A percentile compares a stretch with the other conserved stretches of the same genome.
These are phyloP conservation scores for Hermaeophaga mercurialis DNA, from an alignment of 2,888 invertebrate genomes.

Conservation along the genomic window DNA sequence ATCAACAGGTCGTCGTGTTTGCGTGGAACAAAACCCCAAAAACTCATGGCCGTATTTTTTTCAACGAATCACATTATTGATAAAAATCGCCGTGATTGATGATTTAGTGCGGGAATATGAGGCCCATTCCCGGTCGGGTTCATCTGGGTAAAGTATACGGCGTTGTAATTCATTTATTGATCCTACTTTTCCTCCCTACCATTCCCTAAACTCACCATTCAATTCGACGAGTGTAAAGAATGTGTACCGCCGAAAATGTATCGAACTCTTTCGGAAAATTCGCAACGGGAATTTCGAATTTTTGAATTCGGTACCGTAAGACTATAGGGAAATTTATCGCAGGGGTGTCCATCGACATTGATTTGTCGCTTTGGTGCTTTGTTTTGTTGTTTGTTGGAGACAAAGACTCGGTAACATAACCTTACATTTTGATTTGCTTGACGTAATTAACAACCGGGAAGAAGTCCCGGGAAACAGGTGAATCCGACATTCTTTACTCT, in stretches of 20 bases:
- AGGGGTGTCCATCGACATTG: not conserved
- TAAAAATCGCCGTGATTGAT: not conserved
- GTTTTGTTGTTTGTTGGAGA: not conserved
- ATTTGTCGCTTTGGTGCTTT: not conserved
- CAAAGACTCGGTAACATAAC: constrained; percentile 28
- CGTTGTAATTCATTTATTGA: constrained; percentile 59
- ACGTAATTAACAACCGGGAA: too few relatives aligned
- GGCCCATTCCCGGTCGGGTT: constrained; percentile 30
- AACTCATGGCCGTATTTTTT: too few relatives aligned
- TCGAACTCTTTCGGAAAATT: constrained; percentile 9
- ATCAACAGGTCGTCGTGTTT: too few relatives aligned
- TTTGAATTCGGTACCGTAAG: too few relatives aligned
- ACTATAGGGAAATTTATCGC: too few relatives aligned
- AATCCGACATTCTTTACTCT: too few relatives aligned
- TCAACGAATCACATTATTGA: too few relatives aligned
- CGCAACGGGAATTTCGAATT: too few relatives aligned
- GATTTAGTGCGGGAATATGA: constrained; percentile 4
- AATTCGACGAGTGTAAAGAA: constrained; percentile 16
- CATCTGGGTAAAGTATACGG: constrained; percentile 51
- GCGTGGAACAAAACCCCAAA: too few relatives aligned
- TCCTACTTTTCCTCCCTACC: constrained; percentile 53
- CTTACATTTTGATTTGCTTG: constrained; percentile 37
- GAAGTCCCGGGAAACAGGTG: too few relatives aligned
- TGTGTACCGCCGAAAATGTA: constrained; percentile 12
- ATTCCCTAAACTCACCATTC: constrained; percentile 33